Conservation (phyloP, 2,888 invertebrate species). For the Masnerella sp. region DNA sequence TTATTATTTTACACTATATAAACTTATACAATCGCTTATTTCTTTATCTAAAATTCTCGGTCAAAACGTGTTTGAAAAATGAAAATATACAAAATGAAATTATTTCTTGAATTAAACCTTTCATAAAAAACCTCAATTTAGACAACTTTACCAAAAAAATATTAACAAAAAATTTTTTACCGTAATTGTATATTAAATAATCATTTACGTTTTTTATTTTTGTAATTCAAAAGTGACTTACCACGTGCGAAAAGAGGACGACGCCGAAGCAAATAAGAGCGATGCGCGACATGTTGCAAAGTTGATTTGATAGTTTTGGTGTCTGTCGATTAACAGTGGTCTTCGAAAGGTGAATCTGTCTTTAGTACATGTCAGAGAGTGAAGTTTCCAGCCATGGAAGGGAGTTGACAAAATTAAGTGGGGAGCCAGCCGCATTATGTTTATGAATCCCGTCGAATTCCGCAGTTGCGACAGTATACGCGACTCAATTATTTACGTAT, state of each 20-base stretch:
- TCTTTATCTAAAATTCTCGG: no score
- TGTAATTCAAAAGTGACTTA: conserved; percentile 27
- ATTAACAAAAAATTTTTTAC: background rate
- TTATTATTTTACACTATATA: no score
- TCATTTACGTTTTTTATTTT: background rate
- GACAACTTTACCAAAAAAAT: no score
- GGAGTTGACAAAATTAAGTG: conserved; percentile 55
- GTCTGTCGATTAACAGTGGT: conserved; percentile 47
- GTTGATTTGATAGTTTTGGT: conserved; percentile 40
- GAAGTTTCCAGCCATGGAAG: conserved; percentile 36
- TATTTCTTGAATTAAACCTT: no score
- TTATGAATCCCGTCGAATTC: conserved; percentile 35
- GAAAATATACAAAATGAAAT: no score
- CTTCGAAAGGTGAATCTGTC: conserved; percentile 47
- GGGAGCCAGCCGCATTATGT: conserved; percentile 55
- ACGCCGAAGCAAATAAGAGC: conserved; percentile 24
- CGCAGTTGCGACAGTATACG: conserved; percentile 39
- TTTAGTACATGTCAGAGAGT: conserved; percentile 54
- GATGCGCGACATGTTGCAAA: conserved; percentile 31
- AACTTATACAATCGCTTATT: no score
- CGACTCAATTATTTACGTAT: conserved; percentile 44
- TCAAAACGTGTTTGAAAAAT: no score
- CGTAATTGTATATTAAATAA: background rate
- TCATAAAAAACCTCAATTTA: no score
- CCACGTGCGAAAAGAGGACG: conserved; percentile 32